Evolutionary conservation across 2,888 invertebrate species (phyloP).

Genomic region (Epinotia bilunana): DNA sequence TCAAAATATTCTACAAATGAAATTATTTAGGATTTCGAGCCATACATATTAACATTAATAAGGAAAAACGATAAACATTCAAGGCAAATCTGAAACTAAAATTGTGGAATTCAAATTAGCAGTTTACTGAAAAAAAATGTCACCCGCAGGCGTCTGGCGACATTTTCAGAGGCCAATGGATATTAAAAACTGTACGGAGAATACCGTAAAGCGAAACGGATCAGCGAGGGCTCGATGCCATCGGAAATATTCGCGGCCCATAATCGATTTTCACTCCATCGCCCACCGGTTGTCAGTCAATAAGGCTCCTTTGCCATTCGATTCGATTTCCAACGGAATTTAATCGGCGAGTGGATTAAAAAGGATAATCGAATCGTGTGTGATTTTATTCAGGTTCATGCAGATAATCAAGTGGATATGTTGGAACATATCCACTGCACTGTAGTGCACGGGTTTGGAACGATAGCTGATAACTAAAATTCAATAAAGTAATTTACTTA

Average conservation of each 20-base stretch:
- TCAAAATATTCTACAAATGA: no score
- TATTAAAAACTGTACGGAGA: constrained; percentile 1
- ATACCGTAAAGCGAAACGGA: neutral
- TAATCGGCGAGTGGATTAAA: constrained; percentile 31
- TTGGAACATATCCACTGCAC: no score
- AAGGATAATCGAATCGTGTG: constrained; percentile 28
- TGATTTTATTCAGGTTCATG: constrained; percentile 12
- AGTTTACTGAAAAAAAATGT: neutral
- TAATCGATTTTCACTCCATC: constrained; percentile 37
- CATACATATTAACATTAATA: no score
- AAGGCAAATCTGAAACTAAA: no score
- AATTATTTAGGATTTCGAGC: no score
- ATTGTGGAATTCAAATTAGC: no score
- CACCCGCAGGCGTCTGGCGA: neutral
- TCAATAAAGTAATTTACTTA: no score
- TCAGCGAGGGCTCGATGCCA: neutral
- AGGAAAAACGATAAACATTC: no score
- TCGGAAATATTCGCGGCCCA: constrained; percentile 19
- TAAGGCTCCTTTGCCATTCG: constrained; percentile 27
- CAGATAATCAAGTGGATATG: constrained; percentile 12
- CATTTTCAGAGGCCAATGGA: neutral
- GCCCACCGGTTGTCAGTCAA: constrained; percentile 16
- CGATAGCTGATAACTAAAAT: neutral
- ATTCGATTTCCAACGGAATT: constrained; percentile 18
- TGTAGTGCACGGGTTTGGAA: neutral